Base-by-base conservation (phyloP, 2,888 invertebrate genomes). In the Mylabris sibirica region DNA sequence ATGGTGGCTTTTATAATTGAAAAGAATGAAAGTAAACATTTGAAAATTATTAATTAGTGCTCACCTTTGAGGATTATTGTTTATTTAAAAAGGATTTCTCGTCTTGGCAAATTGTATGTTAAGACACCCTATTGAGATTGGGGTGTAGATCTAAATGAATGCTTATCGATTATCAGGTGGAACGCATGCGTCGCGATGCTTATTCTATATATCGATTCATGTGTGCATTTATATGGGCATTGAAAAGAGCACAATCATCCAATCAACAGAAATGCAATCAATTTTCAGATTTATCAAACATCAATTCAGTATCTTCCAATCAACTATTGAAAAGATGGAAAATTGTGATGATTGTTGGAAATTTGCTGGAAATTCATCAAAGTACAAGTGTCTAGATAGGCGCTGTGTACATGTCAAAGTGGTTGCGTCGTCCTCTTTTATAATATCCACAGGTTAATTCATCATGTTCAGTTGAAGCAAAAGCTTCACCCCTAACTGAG, bases 131-230 rank as follows among this genome's bases (percentile, higher is more conserved):
- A 70, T 72, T 73, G 75, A 70, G 76, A 75, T 72, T 72, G 75
- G 79, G 81, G 77, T 78, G 80, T 77, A 78, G 71, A 74, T 74
- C 71, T 72, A 75, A 78, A 74, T 75, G 77, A 70, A 72, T 70
- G 71, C 72, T 64, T 82, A 81, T 82, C 78, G 81, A 81, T 82
- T 78, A 72, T 68, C 61, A 63, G 66, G 59, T 61, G 60, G 26
- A 69, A 79, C 81, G 82, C 82, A 78, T 80, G 81, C 82, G 81
- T 78, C 75, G 68, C 76, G 78, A 74, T 77, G 79, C 77, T 71
- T 71, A 75, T 72, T 75, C 70, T 66, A 72, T 68, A 67, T 79
- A 81, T 80, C 78, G 79, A 80, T 78, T 71, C 63, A 60, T 60
- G 4, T 2, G 9, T 22, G 24, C 12, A 24, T 57, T 17, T 71